Base-by-base conservation (phyloP, 1,140 invertebrate genomes). In the Solenopsis fugax region DNA sequence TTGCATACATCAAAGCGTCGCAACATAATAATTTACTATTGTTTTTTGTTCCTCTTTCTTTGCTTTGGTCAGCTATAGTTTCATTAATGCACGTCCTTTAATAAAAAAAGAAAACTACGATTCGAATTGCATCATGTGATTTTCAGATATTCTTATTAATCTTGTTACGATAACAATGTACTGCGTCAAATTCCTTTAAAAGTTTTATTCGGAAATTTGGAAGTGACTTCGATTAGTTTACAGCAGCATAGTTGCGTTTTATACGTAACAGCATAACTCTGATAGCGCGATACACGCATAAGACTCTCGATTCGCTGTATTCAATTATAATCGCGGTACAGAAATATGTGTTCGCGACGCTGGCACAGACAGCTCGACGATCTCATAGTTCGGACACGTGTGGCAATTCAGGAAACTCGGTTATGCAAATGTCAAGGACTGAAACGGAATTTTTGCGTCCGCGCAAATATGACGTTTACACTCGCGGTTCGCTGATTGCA, bases 401-500 rank as follows among this genome's bases (percentile, higher is more conserved):
- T 69, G 54, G 64, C 64, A 45, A 50, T 78, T 71, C 64, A 37
- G 85, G 76, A 86, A 86, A 86, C 76, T 86, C 85, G 76, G 52
- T 81, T 86, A 86, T 86, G 85, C 85, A 86, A 86, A 86, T 86
- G 60, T 69, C 75, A 81, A 86, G 76, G 64, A 86, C 76, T 82
- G 52, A 80, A 81, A 80, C 71, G 64, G 52, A 81, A 86, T 86
- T 86, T 78, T 80, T 86, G 76, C 76, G 41, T 60, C 16, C 34
- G 76, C 29, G 41, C 76, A 80, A 86, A 86, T 80, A 78, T 86
- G 64, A 86, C 76, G 52, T 80, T 78, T 80, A 52, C 77, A 86
- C 13, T 78, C 65, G 58, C 10, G 60, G 56, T 50, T 37, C 71
- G 77, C 73, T 77, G 78, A 87, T 87, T 89, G 88, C 77, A 60